Evolutionary conservation across 1,140 invertebrate genomes (phyloP).

Genomic region (Trichomalopsis sarcophagae): DNA sequence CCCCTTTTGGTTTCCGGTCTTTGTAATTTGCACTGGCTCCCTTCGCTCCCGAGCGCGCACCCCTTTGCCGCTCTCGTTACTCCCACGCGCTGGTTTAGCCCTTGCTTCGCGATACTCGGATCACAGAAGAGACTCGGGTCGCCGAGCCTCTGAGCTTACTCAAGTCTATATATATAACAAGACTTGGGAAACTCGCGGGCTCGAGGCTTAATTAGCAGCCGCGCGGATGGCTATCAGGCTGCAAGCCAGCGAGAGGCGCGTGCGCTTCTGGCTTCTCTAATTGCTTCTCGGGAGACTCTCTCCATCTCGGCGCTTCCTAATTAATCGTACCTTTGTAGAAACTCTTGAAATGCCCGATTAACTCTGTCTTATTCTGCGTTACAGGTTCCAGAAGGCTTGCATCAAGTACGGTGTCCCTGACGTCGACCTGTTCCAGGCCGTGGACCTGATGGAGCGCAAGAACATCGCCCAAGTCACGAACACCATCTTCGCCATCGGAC

Average conservation of each 20-base stretch:
- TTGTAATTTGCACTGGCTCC: slow-evolving; percentile 42
- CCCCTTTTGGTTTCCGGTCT: slow-evolving; percentile 40
- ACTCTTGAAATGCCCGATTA: too few relatives aligned
- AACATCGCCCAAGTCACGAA: slow-evolving; percentile 95
- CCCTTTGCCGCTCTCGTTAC: slow-evolving; percentile 30
- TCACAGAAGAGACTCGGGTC: slow-evolving; percentile 35
- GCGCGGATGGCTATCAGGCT: slow-evolving; percentile 7
- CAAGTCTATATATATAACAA: too few relatives aligned
- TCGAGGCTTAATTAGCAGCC: slow-evolving; percentile 14
- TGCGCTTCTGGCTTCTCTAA: not conserved
- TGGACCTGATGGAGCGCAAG: slow-evolving; percentile 95
- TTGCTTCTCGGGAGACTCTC: not conserved
- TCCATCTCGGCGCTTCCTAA: not conserved
- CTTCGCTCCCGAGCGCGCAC: not conserved
- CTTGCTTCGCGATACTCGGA: slow-evolving; percentile 40
- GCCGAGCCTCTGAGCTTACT: not conserved
- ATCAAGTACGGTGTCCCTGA: slow-evolving; percentile 92
- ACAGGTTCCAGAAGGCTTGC: slow-evolving; percentile 92
- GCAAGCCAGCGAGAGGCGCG: not conserved
- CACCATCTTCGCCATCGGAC: slow-evolving; percentile 93
- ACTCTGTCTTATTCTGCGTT: slow-evolving; percentile 52
- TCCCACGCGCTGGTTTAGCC: slow-evolving; percentile 45
- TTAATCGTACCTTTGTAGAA: not conserved
- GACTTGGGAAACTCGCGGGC: not conserved
- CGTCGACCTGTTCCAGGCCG: slow-evolving; percentile 96